Base-by-base conservation (phyloP, 2,888 invertebrate genomes). In the Copidosoma aretas region DNA sequence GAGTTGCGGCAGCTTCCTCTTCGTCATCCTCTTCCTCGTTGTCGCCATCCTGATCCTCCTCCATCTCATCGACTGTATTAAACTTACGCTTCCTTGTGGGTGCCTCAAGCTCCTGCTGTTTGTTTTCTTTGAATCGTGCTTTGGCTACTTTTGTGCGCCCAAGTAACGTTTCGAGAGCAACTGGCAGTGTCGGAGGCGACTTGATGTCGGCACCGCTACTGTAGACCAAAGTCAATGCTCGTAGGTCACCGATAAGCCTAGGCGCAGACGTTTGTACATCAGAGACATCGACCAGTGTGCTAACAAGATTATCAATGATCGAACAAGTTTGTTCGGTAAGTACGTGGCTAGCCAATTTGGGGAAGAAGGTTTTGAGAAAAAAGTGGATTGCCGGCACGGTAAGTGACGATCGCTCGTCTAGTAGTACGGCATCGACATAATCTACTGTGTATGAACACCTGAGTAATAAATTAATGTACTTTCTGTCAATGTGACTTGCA, bases 351-450 rank as follows among this genome's bases (percentile, higher is more conserved):
- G 89, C 87, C 84, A 94, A 92, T 89, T 95, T 95, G 0, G 95
- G 94, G 81, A 96, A 94, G 82, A 94, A 95, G 71, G 93, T 91
- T 77, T 91, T 91, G 82, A 96, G 88, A 83, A 97, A 96, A 80
- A 93, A 92, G 82, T 93, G 93, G 77, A 96, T 93, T 77, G 91
- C 89, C 64, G 91, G 90, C 78, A 94, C 93, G 73, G 92, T 94
- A 14, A 97, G 86, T 15, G 94, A 94, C 68, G 91, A 89, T 74
- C 96, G 87, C 84, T 97, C 96, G 81, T 96, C 95, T 64, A 94
- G 84, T 58, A 97, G 85, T 24, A 96, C 90, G n/a, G 94, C 91
- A 81, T 96, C 95, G 71, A 95, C 90, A 81, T 96, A 97, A 83
- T 96, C 96, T 46, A 93, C 90, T 74, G 95, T 90, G 77, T 92